A percentile compares a stretch with the other conserved stretches of the same genome.
These are phyloP conservation scores for Dryobates pubescens DNA, from an alignment of 2,797 vertebrate genomes.

Conservation along the genomic window DNA sequence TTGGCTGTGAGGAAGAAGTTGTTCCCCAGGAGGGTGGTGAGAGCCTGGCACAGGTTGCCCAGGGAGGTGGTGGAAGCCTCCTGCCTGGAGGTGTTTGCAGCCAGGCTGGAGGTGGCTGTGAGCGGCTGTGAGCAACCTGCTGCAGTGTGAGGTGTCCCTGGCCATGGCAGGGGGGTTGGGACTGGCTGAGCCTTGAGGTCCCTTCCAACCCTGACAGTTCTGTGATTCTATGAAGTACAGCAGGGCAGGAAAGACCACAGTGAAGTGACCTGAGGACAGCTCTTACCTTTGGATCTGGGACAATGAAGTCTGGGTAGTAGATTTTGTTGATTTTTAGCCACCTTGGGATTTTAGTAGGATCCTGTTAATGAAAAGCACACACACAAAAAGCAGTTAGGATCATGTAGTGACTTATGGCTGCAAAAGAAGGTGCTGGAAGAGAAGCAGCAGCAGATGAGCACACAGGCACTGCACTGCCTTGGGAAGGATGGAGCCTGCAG, in stretches of 20 bases:
- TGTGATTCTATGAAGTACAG: accelerated
- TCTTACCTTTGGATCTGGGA: slow-evolving; percentile 92
- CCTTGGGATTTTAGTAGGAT: slow-evolving; percentile 92
- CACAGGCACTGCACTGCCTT: background rate
- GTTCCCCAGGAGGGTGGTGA: too few species aligned
- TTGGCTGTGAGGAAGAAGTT: too few species aligned
- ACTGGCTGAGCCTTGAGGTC: too few species aligned
- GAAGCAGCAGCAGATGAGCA: background rate
- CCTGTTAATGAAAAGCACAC: slow-evolving; percentile 78
- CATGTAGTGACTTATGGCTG: too few species aligned
- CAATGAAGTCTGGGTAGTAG: slow-evolving; percentile 98
- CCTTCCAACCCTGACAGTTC: too few species aligned
- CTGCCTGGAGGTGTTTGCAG: too few species aligned
- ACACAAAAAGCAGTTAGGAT: background rate
- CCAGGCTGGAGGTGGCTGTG: too few species aligned
- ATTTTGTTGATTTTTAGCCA: slow-evolving; percentile 98
- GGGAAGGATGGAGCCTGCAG: background rate
- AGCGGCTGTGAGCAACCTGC: too few species aligned
- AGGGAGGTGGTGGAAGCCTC: too few species aligned
- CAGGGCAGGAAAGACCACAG: background rate
- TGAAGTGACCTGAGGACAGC: background rate
- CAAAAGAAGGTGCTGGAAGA: background rate
- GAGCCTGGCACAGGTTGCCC: too few species aligned
- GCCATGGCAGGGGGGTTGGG: too few species aligned
- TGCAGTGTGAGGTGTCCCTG: too few species aligned